Percentiles rank a stretch among this genome's conserved stretches.
phyloP scores from a whole-genome alignment of 2,888 invertebrate genomes.

The Megastigmus dorsalis region DNA sequence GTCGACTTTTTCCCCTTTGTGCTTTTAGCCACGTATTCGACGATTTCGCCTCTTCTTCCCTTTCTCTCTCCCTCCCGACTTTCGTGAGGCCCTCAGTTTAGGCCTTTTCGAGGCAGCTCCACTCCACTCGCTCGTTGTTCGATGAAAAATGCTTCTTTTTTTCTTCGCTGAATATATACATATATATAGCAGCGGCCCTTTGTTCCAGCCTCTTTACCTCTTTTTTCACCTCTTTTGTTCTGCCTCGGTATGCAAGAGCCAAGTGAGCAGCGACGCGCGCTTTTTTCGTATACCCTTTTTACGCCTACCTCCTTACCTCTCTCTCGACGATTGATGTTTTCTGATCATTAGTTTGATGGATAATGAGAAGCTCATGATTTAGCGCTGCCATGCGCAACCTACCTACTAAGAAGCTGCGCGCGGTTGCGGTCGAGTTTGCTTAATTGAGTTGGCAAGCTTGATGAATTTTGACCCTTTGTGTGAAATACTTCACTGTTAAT shows the following conservation, averaged over 20 bases:
- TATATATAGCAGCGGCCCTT: too few relatives aligned
- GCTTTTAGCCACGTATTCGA: background rate
- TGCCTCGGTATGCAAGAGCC: background rate
- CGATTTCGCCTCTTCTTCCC: conserved; percentile 11
- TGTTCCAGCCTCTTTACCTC: conserved; percentile 20
- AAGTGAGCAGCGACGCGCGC: background rate
- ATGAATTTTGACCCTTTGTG: too few relatives aligned
- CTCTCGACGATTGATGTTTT: conserved; percentile 14
- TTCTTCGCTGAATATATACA: background rate
- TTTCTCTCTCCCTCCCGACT: conserved; percentile 18
- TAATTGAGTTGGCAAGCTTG: background rate
- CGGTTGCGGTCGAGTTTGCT: too few relatives aligned
- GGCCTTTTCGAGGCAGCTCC: conserved; percentile 26
- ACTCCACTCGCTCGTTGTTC: conserved; percentile 44
- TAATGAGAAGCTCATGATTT: conserved; percentile 28
- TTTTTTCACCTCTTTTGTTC: conserved; percentile 16
- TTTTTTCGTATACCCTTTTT: conserved; percentile 7
- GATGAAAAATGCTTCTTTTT: conserved; percentile 49
- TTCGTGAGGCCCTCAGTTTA: conserved; percentile 25
- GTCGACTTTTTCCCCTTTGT: too few relatives aligned
- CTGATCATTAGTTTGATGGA: conserved; percentile 26
- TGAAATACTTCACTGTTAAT: too few relatives aligned
- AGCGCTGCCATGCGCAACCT: too few relatives aligned
- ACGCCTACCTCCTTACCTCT: background rate
- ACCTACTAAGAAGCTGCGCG: too few relatives aligned